These are phyloP conservation scores for Casuarius casuarius DNA, from an alignment of 2,113 vertebrate species.

Conservation along the genomic window DNA sequence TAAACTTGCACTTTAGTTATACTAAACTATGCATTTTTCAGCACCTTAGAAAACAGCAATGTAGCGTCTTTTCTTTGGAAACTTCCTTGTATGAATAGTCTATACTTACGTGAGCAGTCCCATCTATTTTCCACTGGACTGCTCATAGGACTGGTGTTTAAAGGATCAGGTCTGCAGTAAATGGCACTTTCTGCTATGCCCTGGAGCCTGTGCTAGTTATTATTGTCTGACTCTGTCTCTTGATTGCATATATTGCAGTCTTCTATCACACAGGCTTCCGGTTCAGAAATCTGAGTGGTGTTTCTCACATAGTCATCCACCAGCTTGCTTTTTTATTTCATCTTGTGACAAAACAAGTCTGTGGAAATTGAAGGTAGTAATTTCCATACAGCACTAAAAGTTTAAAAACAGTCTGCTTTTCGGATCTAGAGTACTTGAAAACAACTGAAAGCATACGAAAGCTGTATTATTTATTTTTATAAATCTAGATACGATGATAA, in stretches of 20 bases:
- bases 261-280: conserved; percentile 14
- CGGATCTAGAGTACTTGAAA: not conserved
- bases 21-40: conserved; percentile 39
- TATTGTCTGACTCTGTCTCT: conserved; percentile 57
- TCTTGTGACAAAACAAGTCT: not conserved
- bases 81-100: not conserved
- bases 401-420: not conserved
- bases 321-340: conserved; percentile 12
- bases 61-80: not conserved
- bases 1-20: too few relatives aligned
- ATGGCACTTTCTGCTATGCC: conserved; percentile 36
- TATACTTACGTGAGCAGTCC: not conserved
- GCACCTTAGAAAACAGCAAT: not conserved
- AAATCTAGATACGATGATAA: not conserved
- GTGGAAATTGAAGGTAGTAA: not conserved
- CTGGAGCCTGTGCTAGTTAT: conserved; percentile 48
- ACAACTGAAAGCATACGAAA: not conserved
- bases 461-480: not conserved
- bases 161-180: conserved; percentile 4
- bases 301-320: not conserved
- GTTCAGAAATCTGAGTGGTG: not conserved
- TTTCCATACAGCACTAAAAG: conserved; percentile 2
- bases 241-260: conserved; percentile 49
- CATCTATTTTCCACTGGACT: conserved; percentile 37
- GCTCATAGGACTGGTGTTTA: not conserved